Evolutionary conservation across 2,113 vertebrate species (phyloP).

Genomic region (Motacilla alba): DNA sequence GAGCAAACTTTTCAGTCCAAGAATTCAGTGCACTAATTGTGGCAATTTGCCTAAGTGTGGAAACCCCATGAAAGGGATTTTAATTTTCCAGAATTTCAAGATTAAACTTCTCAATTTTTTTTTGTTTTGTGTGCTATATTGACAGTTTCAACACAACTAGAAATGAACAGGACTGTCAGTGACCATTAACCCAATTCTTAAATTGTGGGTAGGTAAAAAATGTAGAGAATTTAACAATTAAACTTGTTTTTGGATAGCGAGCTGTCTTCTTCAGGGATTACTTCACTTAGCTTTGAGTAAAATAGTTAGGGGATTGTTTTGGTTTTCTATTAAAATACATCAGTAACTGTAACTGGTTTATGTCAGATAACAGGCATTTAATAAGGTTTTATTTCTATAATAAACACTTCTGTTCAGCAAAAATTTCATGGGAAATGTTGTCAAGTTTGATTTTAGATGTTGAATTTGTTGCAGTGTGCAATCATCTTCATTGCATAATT

Average conservation of each 20-base stretch:
- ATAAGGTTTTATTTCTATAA: background rate
- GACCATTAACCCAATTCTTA: background rate
- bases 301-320: background rate
- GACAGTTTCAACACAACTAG: background rate
- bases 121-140: background rate
- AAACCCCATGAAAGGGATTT: background rate
- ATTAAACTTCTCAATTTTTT: background rate
- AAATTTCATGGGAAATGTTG: background rate
- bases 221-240: background rate
- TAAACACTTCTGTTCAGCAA: background rate
- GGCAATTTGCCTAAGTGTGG: background rate
- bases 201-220: background rate
- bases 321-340: background rate
- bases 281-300: background rate
- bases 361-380: background rate
- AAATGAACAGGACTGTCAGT: background rate
- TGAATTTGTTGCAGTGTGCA: background rate
- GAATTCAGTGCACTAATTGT: background rate
- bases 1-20: background rate
- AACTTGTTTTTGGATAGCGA: conserved; percentile 33
- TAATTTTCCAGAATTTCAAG: background rate
- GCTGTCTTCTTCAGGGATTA: background rate
- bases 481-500: background rate
- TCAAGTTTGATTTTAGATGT: background rate
- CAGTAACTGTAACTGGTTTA: background rate